These are phyloP conservation scores for Aphidoletes aphidimyza DNA, from an alignment of 2,888 invertebrate species.

Conservation along the genomic window DNA sequence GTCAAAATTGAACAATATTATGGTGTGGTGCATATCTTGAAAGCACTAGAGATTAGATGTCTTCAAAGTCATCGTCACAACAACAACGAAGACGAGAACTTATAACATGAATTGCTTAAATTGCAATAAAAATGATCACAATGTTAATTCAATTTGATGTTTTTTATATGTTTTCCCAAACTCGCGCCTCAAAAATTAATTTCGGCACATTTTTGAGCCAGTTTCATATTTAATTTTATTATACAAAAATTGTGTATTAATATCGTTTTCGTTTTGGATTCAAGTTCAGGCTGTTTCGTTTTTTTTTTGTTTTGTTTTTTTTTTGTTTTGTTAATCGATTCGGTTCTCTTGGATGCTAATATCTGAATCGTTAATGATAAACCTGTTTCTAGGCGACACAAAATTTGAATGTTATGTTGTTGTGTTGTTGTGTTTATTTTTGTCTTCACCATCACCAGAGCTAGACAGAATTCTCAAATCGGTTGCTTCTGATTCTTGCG, in stretches of 20 bases:
- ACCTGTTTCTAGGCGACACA: constrained; percentile 19
- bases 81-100: too few relatives aligned
- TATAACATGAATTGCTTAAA: too few relatives aligned
- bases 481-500: not conserved
- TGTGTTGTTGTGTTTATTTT: too few relatives aligned
- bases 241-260: not conserved
- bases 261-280: not conserved
- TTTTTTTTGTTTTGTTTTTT: not conserved
- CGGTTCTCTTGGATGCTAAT: not conserved
- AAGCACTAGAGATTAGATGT: too few relatives aligned
- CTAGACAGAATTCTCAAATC: not conserved
- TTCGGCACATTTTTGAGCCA: not conserved
- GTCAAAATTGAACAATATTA: too few relatives aligned
- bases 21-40: too few relatives aligned
- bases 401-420: not conserved
- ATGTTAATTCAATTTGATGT: not conserved
- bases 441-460: not conserved
- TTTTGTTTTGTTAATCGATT: not conserved
- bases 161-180: not conserved
- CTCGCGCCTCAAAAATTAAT: not conserved
- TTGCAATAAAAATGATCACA: not conserved
- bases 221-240: not conserved
- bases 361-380: not conserved
- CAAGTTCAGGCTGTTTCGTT: not conserved
- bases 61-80: too few relatives aligned